A percentile compares a stretch with the other conserved stretches of the same genome.
Evolutionary conservation across 1,140 invertebrate species (phyloP).

Genomic region (Bilobella aurantiaca): DNA sequence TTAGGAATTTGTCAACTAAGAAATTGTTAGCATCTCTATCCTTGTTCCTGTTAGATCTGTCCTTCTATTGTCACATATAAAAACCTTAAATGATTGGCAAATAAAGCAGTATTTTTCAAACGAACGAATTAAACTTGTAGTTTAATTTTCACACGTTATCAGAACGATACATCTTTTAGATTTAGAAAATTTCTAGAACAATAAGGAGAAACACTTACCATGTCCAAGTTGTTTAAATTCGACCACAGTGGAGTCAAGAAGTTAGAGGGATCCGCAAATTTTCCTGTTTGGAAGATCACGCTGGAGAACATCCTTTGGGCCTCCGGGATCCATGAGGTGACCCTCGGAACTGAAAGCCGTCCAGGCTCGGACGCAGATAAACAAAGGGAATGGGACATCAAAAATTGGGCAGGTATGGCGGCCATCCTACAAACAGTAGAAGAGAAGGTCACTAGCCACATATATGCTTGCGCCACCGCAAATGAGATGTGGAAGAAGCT

Average conservation of each 20-base stretch:
- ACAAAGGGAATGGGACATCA: slow-evolving; percentile 3
- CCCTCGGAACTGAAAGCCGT: background rate
- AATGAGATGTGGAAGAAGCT: background rate
- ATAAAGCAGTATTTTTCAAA: background rate
- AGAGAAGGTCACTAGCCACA: background rate
- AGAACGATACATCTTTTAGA: background rate
- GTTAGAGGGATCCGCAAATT: background rate
- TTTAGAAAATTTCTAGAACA: background rate
- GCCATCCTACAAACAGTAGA: too few species aligned
- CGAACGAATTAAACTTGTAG: too few species aligned
- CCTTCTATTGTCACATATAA: too few species aligned
- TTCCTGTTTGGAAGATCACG: background rate
- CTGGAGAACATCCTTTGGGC: slow-evolving; percentile 3
- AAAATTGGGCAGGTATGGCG: background rate
- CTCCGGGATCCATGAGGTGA: background rate
- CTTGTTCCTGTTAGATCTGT: too few species aligned
- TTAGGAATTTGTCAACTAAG: too few species aligned
- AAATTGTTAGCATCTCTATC: too few species aligned
- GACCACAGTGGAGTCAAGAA: background rate
- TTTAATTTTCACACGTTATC: background rate
- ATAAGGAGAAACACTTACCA: too few species aligned
- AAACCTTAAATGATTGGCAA: too few species aligned
- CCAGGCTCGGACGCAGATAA: background rate
- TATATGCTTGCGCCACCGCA: background rate
- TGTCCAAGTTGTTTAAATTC: background rate